Percentiles rank a stretch among this genome's conserved stretches.
These are phyloP conservation scores for Ophraella communa DNA, from an alignment of 2,888 invertebrate species.

Conservation along the genomic window DNA sequence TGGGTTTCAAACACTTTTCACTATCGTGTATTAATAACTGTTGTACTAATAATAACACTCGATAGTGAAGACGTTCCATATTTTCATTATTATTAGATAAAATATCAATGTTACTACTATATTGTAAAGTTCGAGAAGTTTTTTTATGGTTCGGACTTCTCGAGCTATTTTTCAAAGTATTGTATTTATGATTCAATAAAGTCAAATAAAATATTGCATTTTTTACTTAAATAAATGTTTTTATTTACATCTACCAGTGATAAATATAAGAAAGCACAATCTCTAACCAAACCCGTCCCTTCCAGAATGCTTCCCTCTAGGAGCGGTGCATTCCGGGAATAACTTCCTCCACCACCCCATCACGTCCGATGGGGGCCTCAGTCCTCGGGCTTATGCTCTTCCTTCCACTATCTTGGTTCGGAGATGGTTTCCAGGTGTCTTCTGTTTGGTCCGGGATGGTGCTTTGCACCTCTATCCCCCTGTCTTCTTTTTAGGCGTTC, in stretches of 20 bases:
- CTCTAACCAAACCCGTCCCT: too few species aligned
- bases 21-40: background rate
- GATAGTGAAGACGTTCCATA: slow-evolving; percentile 1
- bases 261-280: too few species aligned
- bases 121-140: slow-evolving; percentile 30
- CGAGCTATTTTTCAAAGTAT: slow-evolving; percentile 26
- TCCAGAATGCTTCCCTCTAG: too few species aligned
- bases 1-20: background rate
- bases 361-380: too few species aligned
- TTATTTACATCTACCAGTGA: background rate
- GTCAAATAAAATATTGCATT: slow-evolving; percentile 24
- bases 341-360: too few species aligned
- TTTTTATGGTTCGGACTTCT: slow-evolving; percentile 25
- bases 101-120: slow-evolving; percentile 24
- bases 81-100: slow-evolving; percentile 25
- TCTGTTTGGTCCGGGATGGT: too few species aligned
- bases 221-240: background rate
- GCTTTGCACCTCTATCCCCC: too few species aligned
- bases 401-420: too few species aligned
- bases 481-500: too few species aligned
- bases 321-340: too few species aligned
- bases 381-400: too few species aligned
- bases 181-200: slow-evolving; percentile 38
- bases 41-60: background rate
- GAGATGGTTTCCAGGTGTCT: too few species aligned